Conservation (phyloP, 1,140 invertebrate species). For the Ips typographus region DNA sequence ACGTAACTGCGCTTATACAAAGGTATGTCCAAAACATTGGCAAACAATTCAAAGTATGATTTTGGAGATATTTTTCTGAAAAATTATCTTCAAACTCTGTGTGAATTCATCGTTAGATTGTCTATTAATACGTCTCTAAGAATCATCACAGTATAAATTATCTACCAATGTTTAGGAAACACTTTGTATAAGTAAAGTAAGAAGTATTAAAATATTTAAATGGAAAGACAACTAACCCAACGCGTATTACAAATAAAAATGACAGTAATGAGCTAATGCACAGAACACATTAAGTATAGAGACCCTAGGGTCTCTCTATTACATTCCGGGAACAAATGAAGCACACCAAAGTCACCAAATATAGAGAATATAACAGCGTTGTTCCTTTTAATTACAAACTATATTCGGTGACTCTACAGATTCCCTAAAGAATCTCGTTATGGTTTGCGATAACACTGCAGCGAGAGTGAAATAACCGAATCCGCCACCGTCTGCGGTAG, state of each 20-base stretch:
- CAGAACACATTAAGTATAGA: constrained; percentile 49
- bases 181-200: neutral
- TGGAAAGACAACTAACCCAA: constrained; percentile 22
- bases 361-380: constrained; percentile 25
- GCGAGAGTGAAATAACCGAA: constrained; percentile 28
- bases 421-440: constrained; percentile 44
- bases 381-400: constrained; percentile 5
- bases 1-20: too few relatives aligned
- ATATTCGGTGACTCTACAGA: constrained; percentile 36
- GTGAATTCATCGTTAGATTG: too few relatives aligned
- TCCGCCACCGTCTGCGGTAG: constrained; percentile 49
- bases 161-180: neutral
- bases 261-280: constrained; percentile 43
- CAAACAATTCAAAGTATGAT: too few relatives aligned
- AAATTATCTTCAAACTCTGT: too few relatives aligned
- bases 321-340: constrained; percentile 55
- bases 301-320: constrained; percentile 45
- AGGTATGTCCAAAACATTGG: too few relatives aligned
- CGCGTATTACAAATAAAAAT: constrained; percentile 29
- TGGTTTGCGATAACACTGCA: constrained; percentile 47
- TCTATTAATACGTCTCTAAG: too few relatives aligned
- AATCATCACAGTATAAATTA: too few relatives aligned
- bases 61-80: too few relatives aligned
- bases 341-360: constrained; percentile 49
- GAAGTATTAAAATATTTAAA: neutral